Evolutionary conservation across 2,797 vertebrate species (phyloP), one percentile per base, ranked within the genome.

Genomic region (Eospalax fontanierii): DNA sequence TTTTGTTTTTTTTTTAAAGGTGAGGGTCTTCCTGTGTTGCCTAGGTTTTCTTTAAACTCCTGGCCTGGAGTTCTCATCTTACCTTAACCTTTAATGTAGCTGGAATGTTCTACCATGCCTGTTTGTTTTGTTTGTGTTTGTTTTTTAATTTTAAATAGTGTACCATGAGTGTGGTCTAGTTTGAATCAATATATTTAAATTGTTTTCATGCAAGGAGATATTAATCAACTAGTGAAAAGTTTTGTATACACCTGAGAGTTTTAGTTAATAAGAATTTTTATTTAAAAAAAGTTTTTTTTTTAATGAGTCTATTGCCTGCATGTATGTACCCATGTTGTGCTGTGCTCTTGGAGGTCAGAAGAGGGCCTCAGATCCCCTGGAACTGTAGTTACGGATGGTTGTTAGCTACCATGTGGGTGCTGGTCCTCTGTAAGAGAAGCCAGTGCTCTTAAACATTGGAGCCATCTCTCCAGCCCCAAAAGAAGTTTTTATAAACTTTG

Each of bases 111-210:
- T n/a, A 38, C n/a, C 12, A 33, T n/a, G n/a, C n/a, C n/a, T n/a
- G n/a, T n/a, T n/a, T 30, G 28, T 38, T 26, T 50, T 5, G n/a
- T 26, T 22, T 92, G 66, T 24, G 61, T 75, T 57, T 95, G 93
- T 33, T 43, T 92, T 96, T 86, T 74, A 28, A 71, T 83, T 90
- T 95, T 93, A 87, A 66, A 30, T 86, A 57, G 73, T 82, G 40
- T 83, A 12, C 35, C 0, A 10, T 76, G 63, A 80, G 22, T 83
- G 12, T 95, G 81, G 4, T 94, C 71, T 93, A 75, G 21, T 88
- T 82, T 65, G 28, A 73, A 65, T 84, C 40, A 87, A 6, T 71
- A 35, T 88, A 43, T 85, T 80, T 89, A 68, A 95, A 50, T 68
- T 92, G 11, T 74, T 59, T 91, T 75, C 84, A 43, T 81, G 33